Percentiles rank a stretch among this genome's conserved stretches.
These are phyloP conservation scores for Allacma fusca DNA, from an alignment of 2,888 invertebrate species.

Conservation along the genomic window DNA sequence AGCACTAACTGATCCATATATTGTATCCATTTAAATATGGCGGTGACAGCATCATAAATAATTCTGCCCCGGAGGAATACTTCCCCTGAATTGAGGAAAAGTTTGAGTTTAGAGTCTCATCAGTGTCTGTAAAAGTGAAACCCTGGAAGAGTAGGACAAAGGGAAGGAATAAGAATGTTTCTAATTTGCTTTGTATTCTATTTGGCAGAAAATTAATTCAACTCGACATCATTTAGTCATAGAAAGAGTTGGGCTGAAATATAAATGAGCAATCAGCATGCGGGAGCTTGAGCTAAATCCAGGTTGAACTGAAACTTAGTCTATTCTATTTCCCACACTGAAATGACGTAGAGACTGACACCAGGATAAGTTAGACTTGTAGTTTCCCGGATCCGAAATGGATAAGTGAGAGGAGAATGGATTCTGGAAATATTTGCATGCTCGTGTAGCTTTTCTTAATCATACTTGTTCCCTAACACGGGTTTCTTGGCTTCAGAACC, in stretches of 20 bases:
- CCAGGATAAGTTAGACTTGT: not conserved
- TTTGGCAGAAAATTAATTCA: not conserved
- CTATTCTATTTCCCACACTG: not conserved
- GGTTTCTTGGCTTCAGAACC: not conserved
- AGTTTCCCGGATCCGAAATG: not conserved
- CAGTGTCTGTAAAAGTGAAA: too few species aligned
- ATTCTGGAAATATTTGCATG: not conserved
- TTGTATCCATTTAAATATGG: too few species aligned
- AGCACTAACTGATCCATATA: too few species aligned
- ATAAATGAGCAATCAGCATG: not conserved
- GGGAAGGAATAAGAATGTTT: conserved; percentile 14
- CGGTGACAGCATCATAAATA: too few species aligned
- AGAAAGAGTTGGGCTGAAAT: not conserved
- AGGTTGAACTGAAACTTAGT: not conserved
- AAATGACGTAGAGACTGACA: not conserved
- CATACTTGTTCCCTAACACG: not conserved
- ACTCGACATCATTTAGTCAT: not conserved
- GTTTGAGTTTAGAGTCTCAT: too few species aligned
- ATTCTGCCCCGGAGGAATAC: too few species aligned
- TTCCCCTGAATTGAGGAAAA: too few species aligned
- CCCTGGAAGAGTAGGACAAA: not conserved
- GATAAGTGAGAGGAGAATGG: not conserved
- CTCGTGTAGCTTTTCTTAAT: not conserved
- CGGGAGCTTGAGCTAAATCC: not conserved
- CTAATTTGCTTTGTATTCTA: conserved; percentile 28